Base-by-base conservation (phyloP, 2,113 vertebrate genomes). In the Perognathus longimembris region DNA sequence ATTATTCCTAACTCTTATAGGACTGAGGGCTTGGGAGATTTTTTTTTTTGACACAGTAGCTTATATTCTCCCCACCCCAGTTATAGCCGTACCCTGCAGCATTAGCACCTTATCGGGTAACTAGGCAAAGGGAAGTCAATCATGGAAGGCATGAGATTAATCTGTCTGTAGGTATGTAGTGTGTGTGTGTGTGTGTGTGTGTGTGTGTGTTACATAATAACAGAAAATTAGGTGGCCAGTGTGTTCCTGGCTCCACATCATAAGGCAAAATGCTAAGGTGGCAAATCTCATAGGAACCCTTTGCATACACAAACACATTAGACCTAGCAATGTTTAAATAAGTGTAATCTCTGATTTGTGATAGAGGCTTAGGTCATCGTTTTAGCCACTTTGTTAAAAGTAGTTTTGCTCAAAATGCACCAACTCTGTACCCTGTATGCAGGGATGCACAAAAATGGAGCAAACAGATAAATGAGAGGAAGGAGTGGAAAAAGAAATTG, bases 1-100 rank as follows among this genome's bases (percentile, higher is more conserved):
- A 93, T 97, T 97, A 95, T 94, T 90, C 74, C n/a, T 36, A 67
- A 66, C 90, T 92, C 89, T 9, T 6, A 67, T 94, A 80, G 84
- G 93, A 80, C 64, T 93, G 15, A 26, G 61, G 32, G 9, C 32
- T 50, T 71, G 18, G 18, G 36, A 45, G 85, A 59, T 93, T 36
- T 93, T 63, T 18, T 11, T 42, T 70, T 95, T 96, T 95, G 73
- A 88, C 90, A 22, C 87, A 95, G 83, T 93, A 96, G 94, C 88
- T 95, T 96, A 94, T 88, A 89, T 95, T 94, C 78, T 80, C 90
- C 93, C 82, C 85, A 81, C 84, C 92, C 50, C 71, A 0, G 26
- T 28, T 24, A 61, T 17, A 30, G 22, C 38, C 50, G 64, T 36
- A 79, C 63, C 92, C 95, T 92, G 81, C 91, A 96, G 95, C 91